Base-by-base conservation (phyloP, 2,113 vertebrate species). In the Rhineura floridana region DNA sequence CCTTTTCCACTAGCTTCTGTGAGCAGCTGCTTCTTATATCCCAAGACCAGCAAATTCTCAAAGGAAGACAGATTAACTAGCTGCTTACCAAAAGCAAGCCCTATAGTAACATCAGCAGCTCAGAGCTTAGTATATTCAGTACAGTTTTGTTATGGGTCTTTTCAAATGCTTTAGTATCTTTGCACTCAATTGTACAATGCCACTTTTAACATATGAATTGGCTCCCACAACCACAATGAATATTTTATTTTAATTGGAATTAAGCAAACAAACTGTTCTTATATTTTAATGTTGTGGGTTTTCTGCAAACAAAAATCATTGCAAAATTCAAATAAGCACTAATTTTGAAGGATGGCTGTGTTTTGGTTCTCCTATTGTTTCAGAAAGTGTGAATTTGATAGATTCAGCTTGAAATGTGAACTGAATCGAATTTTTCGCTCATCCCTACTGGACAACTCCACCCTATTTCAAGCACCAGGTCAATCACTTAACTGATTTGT, bases 1-100 rank as follows among this genome's bases (percentile, higher is more conserved):
- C 10, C 33, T 83, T 83, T 72, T 73, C 55, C 69, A 82, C 44
- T 65, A 76, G 55, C 23, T n/a, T 88, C 55, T 65, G 55, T 30
- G 70, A 76, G 80, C 80, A 88, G 55, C 80, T 65, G 59, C 72
- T 81, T 82, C 86, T 82, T 73, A 73, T 46, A 72, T 63, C 70
- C 39, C 80, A 63, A 65, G 36, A 76, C 70, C 23, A 83, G 69
- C 44, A 59, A 83, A 83, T 88, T 46, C 23, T 82, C 52, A 15
- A 63, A 75, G 33, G 23, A 44, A 88, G 69, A 69, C 42, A 65
- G 86, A 62, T 73, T 62, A 82, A 87, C 86, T 82, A 36, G 79
- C 52, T 80, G 10, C 48, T 87, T 33, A 70, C 85, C 78, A 63
- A 87, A 87, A 46, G 69, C 39, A 73, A 73, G 39, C 73, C 13